These are phyloP conservation scores for Mythimna loreyi DNA, from an alignment of 2,888 invertebrate species.

Conservation along the genomic window DNA sequence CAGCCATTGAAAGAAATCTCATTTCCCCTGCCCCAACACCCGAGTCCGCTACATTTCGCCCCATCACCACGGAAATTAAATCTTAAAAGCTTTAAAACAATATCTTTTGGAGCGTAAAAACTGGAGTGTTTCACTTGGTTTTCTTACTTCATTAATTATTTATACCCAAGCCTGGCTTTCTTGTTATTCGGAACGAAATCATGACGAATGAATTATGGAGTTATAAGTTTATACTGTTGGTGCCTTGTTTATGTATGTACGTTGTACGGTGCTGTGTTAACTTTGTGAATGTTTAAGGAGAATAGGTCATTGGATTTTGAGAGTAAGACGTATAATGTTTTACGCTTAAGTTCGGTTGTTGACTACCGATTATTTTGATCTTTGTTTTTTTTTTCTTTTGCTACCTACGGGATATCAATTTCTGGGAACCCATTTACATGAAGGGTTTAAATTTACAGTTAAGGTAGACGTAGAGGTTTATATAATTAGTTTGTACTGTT, in stretches of 20 bases:
- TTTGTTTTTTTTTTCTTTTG: constrained; percentile 8
- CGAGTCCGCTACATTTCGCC: constrained; percentile 48
- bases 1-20: constrained; percentile 51
- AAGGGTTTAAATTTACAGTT: too few relatives aligned
- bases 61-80: constrained; percentile 62
- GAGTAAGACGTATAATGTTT: neutral
- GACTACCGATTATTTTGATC: neutral
- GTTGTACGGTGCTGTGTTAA: constrained; percentile 39
- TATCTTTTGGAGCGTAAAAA: constrained; percentile 68
- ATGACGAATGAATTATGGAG: constrained; percentile 71
- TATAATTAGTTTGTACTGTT: neutral
- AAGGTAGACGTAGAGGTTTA: neutral
- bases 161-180: constrained; percentile 60
- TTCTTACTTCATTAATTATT: constrained; percentile 71
- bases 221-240: constrained; percentile 63
- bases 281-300: constrained; percentile 46
- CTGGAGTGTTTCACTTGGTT: constrained; percentile 64
- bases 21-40: constrained; percentile 42
- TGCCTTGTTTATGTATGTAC: constrained; percentile 43
- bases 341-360: neutral
- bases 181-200: constrained; percentile 65
- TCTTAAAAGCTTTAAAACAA: constrained; percentile 65
- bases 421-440: neutral
- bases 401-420: neutral
- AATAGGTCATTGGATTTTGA: constrained; percentile 43